Evolutionary conservation across 2,888 invertebrate genomes (phyloP), one percentile per base, ranked within the genome.

Genomic region (Xanthorhoe designata): DNA sequence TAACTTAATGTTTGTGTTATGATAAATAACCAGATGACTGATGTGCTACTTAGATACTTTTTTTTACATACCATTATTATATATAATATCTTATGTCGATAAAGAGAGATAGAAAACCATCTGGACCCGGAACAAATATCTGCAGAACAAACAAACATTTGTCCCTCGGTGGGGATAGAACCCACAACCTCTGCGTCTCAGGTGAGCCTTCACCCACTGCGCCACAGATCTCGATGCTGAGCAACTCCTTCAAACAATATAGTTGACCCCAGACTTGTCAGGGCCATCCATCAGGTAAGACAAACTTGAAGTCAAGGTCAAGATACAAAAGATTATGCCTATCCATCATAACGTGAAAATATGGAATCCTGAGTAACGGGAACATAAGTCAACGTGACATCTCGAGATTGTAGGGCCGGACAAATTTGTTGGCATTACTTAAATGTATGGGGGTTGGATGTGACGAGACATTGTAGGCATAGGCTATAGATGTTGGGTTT

Each of bases 391-490:
- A 78, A 73, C 75, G 77, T 79, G 50, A 35, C 29, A 80, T 72
- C 77, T 79, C 79, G 78, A 77, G 78, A 79, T 82, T 79, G 78
- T 78, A 75, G 78, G 73, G 72, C 74, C 75, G 78, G 84, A 86
- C 85, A 86, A 87, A 87, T 87, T 82, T 78, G 81, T 75, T 75
- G 79, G 77, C 80, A 85, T 85, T 83, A 84, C 77, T 72, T 74
- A 85, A 81, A 87, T 79, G 77, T 82, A 84, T 85, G 71, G 75
- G 78, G 83, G 78, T 79, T 76, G 60, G 47, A 47, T 60, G 56
- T 68, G 60, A 63, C 49, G 50, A 67, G 72, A 35, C 74, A 49
- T 38, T 52, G 10, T 35, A 52, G 58, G 9, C 42, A 61, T 38
- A 32, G 38, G 52, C 38, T 67, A 47, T 56, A 1, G 38, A 38